phyloP scores from a whole-genome alignment of 2,888 invertebrate species.

The Neoitamus cyanurus region DNA sequence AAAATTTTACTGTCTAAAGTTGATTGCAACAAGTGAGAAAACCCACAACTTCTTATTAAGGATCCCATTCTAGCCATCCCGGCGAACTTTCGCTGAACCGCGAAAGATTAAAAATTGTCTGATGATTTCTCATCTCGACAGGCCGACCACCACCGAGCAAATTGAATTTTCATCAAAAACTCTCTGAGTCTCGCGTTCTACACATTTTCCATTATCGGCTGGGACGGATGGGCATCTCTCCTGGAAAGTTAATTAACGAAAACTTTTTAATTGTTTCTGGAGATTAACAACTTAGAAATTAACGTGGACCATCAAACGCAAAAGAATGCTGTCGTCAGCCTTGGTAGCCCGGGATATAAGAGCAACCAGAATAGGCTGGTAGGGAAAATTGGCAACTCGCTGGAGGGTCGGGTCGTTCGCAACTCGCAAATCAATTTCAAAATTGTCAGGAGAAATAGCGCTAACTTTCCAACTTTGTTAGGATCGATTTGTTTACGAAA shows the following conservation, averaged over 20 bases:
- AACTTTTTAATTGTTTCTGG: not conserved
- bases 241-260: constrained; percentile 4
- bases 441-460: not conserved
- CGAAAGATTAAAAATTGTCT: not conserved
- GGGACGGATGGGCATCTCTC: not conserved
- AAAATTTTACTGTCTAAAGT: not conserved
- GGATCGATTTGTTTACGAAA: not conserved
- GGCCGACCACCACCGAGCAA: not conserved
- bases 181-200: not conserved
- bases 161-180: not conserved
- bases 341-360: not conserved
- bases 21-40: not conserved
- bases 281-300: constrained; percentile 26
- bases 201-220: not conserved
- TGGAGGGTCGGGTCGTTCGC: not conserved
- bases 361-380: too few relatives aligned
- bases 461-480: not conserved
- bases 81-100: not conserved
- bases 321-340: not conserved
- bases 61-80: not conserved
- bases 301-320: not conserved
- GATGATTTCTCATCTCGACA: not conserved
- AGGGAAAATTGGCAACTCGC: too few relatives aligned
- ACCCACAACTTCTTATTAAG: not conserved
- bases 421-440: not conserved